phyloP scores from a whole-genome alignment of 2,797 vertebrate genomes.

The Centropyge bicolor region DNA sequence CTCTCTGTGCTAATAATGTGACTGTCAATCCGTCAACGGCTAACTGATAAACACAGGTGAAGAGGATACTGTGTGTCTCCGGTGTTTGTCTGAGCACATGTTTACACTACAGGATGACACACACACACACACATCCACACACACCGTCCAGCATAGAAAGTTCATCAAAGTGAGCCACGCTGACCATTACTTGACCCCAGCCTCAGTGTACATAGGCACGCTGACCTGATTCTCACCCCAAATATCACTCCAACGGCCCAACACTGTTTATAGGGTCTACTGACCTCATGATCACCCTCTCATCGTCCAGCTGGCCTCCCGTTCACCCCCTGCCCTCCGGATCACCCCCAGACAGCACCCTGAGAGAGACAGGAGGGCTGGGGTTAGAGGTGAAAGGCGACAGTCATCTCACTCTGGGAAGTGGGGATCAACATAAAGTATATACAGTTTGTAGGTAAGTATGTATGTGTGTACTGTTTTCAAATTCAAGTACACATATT shows the following conservation, averaged over 20 bases:
- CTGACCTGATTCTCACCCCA: constrained; percentile 79
- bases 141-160: constrained; percentile 18
- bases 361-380: constrained; percentile 52
- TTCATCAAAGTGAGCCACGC: constrained; percentile 46
- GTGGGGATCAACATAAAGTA: constrained; percentile 32
- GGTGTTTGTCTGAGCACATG: constrained; percentile 38
- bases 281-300: constrained; percentile 82
- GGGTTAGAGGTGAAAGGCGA: constrained; percentile 57
- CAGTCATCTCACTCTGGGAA: constrained; percentile 48
- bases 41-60: constrained; percentile 38
- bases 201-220: constrained; percentile 63
- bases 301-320: constrained; percentile 84
- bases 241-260: constrained; percentile 55
- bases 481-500: neutral
- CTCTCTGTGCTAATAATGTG: constrained; percentile 34
- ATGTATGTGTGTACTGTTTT: no score
- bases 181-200: constrained; percentile 72
- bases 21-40: constrained; percentile 58
- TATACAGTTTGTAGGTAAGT: no score
- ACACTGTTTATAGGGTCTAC: constrained; percentile 67
- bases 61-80: constrained; percentile 14
- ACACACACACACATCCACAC: neutral
- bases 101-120: constrained; percentile 26
- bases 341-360: constrained; percentile 79
- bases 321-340: constrained; percentile 88